Base-by-base conservation (phyloP, 2,797 vertebrate species). In the Esox lucius region DNA sequence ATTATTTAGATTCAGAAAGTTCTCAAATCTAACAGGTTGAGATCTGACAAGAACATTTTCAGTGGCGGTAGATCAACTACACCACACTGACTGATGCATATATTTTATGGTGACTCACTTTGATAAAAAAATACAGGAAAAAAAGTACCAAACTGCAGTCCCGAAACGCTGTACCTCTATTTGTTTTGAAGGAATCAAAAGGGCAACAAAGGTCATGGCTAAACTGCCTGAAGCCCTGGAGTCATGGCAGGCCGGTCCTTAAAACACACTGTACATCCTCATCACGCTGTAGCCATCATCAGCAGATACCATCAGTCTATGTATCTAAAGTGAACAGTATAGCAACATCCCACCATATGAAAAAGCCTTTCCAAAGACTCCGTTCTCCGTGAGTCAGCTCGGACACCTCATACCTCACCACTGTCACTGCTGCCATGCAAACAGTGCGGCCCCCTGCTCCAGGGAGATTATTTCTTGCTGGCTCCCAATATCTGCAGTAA, bases 11-110 rank as follows among this genome's bases (percentile, higher is more conserved):
- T 35, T 19, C 66, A 0, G 19, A 12, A 39, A 35, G 66, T 39
- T 68, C 33, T 19, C 7, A 68, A 42, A 42, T 35, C 19, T 11
- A 42, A 42, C 33, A 42, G 19, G 66, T 39, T 39, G 17, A 65
- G 62, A 65, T 87, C 86, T 80, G 80, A 75, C 75, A 84, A 84
- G 82, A 73, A 78, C 70, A 75, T 67, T 79, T 78, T 75, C 26
- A 72, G 81, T 79, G 80, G 71, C 35, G 66, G 75, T 81, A 75
- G 83, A 81, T 81, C 76, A 79, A 85, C 83, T 85, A 83, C 74
- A 79, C 83, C 82, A 78, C 80, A 84, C 80, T 53, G 83, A 86
- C 81, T 83, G 83, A 89, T 82, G 82, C 84, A 86, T 86, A 88
- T 83, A 87, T 89, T 88, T 81, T 0, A 75, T 84, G 84, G 81